Conservation (phyloP, 2,888 invertebrate species). For the Adelphocoris suturalis region DNA sequence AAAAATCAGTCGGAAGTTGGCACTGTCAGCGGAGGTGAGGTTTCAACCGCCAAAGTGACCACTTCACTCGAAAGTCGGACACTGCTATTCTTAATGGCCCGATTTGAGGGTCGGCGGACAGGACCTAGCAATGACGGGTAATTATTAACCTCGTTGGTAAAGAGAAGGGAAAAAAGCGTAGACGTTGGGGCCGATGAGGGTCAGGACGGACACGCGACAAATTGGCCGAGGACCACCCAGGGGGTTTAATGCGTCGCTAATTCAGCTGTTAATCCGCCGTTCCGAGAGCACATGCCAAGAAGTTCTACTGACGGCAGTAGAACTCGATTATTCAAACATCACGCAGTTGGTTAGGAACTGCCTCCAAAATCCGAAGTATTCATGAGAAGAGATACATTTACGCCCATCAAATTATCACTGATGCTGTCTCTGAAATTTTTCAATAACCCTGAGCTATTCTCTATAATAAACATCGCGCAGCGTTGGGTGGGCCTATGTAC, state of each 20-base stretch:
- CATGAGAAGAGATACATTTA: neutral
- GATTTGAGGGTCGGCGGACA: neutral
- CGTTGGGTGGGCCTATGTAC: too few species aligned
- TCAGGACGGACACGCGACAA: conserved; percentile 34
- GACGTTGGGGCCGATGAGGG: neutral
- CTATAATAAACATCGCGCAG: too few species aligned
- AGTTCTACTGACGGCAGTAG: neutral
- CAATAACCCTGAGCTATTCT: too few species aligned
- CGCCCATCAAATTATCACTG: too few species aligned
- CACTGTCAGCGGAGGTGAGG: neutral
- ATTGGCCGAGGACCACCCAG: neutral
- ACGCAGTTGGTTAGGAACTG: neutral
- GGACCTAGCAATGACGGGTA: neutral
- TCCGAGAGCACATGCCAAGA: neutral
- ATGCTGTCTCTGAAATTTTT: too few species aligned
- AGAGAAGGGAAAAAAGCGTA: neutral
- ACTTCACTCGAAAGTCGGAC: conserved; percentile 17
- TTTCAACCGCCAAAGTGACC: neutral
- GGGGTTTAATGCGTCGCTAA: conserved; percentile 32
- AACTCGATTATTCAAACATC: neutral
- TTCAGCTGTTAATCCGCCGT: conserved; percentile 28
- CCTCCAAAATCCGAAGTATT: neutral
- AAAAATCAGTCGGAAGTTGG: conserved; percentile 28
- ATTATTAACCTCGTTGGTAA: neutral
- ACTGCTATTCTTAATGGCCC: conserved; percentile 9